Evolutionary conservation across 30 jellyfish, hydroid and myxozoan genomes (phyloP).

Genomic region (Rhopilema esculentum): DNA sequence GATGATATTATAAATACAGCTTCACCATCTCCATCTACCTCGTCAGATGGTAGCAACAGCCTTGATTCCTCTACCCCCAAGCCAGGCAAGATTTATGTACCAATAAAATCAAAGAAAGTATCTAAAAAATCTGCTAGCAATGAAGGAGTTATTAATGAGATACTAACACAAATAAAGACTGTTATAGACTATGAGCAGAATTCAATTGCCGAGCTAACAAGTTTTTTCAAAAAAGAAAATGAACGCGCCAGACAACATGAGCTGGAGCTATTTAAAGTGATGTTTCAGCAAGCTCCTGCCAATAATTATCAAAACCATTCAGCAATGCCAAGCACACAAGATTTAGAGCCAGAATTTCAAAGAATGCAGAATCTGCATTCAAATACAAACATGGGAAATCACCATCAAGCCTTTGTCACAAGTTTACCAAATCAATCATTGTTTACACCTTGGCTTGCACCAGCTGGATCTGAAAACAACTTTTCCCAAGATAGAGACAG

Average conservation of each 20-base stretch:
- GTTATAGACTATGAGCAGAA: slow-evolving; percentile 31
- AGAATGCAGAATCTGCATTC: slow-evolving; percentile 50
- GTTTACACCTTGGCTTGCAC: slow-evolving; percentile 41
- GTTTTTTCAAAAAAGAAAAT: slow-evolving; percentile 38
- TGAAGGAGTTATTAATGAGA: slow-evolving; percentile 47
- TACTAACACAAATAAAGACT: slow-evolving; percentile 37
- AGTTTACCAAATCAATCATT: slow-evolving; percentile 18
- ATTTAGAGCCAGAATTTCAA: slow-evolving; percentile 34
- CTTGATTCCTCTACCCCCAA: slow-evolving; percentile 34
- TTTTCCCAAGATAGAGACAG: slow-evolving; percentile 37
- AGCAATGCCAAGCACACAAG: slow-evolving; percentile 29
- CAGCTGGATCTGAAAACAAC: slow-evolving; percentile 45
- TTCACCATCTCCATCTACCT: slow-evolving; percentile 23
- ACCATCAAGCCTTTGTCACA: slow-evolving; percentile 36
- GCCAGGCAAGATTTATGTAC: slow-evolving; percentile 36
- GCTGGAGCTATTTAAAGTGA: slow-evolving; percentile 28
- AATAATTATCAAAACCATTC: slow-evolving; percentile 29
- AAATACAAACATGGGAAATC: slow-evolving; percentile 18
- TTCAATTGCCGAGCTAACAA: slow-evolving; percentile 44
- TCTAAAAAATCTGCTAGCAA: slow-evolving; percentile 38
- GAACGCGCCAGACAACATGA: slow-evolving; percentile 55
- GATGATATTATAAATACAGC: slow-evolving; percentile 25
- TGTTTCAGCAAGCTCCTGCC: slow-evolving; percentile 35
- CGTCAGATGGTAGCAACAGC: slow-evolving; percentile 29
- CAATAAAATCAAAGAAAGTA: slow-evolving; percentile 28